Evolutionary conservation across 2,113 vertebrate genomes (phyloP).

Genomic region (Procavia capensis): DNA sequence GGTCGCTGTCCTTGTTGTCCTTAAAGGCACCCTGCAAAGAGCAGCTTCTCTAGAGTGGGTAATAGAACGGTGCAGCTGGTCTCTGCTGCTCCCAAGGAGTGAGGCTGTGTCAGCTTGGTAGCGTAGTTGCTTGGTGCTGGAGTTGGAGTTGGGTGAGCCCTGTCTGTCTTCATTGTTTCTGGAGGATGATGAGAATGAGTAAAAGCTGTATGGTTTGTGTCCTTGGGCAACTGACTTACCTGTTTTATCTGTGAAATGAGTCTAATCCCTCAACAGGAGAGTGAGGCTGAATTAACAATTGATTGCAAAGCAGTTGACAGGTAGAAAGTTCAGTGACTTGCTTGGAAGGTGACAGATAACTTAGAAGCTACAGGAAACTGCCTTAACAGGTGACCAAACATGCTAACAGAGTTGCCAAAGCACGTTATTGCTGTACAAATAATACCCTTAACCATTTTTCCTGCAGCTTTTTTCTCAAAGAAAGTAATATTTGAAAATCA

Average conservation of each 20-base stretch:
- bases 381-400: neutral
- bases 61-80: neutral
- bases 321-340: constrained; percentile 8
- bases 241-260: constrained; percentile 51
- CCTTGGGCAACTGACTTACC: constrained; percentile 31
- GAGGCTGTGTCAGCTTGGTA: neutral
- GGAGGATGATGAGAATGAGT: neutral
- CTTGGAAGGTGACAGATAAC: constrained; percentile 46
- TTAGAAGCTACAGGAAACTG: constrained; percentile 38
- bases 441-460: constrained; percentile 4
- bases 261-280: constrained; percentile 33
- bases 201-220: constrained; percentile 43
- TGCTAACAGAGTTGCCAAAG: neutral
- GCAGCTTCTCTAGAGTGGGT: neutral
- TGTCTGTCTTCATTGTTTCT: constrained; percentile 30
- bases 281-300: constrained; percentile 47
- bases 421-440: neutral
- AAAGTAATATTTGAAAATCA: constrained; percentile 39
- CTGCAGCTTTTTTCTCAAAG: neutral
- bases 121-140: neutral
- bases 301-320: constrained; percentile 41
- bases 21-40: neutral
- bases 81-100: neutral
- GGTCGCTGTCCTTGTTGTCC: neutral
- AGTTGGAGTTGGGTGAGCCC: neutral